These are phyloP conservation scores for Sturmia bella DNA, from an alignment of 2,888 invertebrate species.

Conservation along the genomic window DNA sequence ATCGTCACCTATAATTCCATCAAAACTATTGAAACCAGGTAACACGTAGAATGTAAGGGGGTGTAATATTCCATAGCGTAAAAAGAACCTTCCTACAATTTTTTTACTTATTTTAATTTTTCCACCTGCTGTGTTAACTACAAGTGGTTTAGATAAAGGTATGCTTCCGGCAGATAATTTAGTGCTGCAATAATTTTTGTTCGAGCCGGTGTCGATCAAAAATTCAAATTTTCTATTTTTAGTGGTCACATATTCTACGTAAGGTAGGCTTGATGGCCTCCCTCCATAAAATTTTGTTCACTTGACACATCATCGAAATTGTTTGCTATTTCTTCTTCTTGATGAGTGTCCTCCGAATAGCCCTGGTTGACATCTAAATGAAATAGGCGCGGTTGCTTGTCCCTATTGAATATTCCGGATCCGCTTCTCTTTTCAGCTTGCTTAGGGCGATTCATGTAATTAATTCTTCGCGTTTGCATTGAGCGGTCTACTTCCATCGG, in stretches of 20 bases:
- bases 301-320: not conserved
- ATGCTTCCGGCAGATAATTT: too few species aligned
- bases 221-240: too few species aligned
- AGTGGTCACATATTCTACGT: not conserved
- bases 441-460: conserved; percentile 11
- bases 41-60: conserved; percentile 52
- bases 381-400: conserved; percentile 4
- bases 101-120: conserved; percentile 1
- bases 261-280: too few species aligned
- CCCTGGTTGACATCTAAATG: not conserved
- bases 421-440: not conserved
- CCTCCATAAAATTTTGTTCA: conserved; percentile 19
- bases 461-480: not conserved
- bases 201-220: not conserved
- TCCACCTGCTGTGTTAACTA: not conserved
- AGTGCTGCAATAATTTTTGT: conserved; percentile 15
- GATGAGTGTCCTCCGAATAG: not conserved
- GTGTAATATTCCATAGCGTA: conserved; percentile 1
- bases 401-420: not conserved
- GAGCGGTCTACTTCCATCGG: not conserved
- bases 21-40: conserved; percentile 53
- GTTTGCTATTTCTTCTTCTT: not conserved
- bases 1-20: conserved; percentile 43
- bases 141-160: too few species aligned
- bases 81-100: conserved; percentile 15